Conservation (phyloP, 1,140 invertebrate genomes). For the Zophobas morio region DNA sequence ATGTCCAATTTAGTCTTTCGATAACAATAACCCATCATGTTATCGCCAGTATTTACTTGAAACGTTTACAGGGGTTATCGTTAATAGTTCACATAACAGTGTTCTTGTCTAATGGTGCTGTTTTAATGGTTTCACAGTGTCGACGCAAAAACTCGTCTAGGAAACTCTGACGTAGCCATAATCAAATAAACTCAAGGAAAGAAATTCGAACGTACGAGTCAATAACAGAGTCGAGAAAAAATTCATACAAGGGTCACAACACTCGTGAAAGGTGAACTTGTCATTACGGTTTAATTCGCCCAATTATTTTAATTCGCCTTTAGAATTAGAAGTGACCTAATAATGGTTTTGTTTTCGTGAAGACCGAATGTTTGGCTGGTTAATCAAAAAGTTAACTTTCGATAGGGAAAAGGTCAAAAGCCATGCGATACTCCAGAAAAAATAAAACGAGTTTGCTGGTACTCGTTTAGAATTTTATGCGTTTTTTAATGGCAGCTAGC, state of each 20-base stretch:
- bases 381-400: constrained; percentile 1
- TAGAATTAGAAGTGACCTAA: constrained; percentile 17
- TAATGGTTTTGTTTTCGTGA: constrained; percentile 27
- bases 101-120: constrained; percentile 31
- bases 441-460: constrained; percentile 31
- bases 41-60: constrained; percentile 29
- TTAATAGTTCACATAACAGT: constrained; percentile 1
- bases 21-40: constrained; percentile 13
- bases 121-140: constrained; percentile 18
- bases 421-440: constrained; percentile 18
- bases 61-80: constrained; percentile 15
- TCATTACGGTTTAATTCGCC: constrained; percentile 13
- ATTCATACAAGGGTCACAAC: constrained; percentile 25
- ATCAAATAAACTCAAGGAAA: constrained; percentile 7
- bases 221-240: constrained; percentile 14
- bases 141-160: constrained; percentile 1
- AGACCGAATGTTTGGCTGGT: constrained; percentile 1
- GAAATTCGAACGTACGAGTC: background rate
- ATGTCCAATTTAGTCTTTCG: constrained; percentile 15
- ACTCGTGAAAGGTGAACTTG: constrained; percentile 40
- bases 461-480: background rate
- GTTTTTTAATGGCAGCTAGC: constrained; percentile 8
- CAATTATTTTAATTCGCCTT: constrained; percentile 16
- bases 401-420: constrained; percentile 28
- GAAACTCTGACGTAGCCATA: too few relatives aligned